These are phyloP conservation scores for Drosophila tropicalis DNA, from an alignment of 1,140 invertebrate genomes.

Conservation along the genomic window DNA sequence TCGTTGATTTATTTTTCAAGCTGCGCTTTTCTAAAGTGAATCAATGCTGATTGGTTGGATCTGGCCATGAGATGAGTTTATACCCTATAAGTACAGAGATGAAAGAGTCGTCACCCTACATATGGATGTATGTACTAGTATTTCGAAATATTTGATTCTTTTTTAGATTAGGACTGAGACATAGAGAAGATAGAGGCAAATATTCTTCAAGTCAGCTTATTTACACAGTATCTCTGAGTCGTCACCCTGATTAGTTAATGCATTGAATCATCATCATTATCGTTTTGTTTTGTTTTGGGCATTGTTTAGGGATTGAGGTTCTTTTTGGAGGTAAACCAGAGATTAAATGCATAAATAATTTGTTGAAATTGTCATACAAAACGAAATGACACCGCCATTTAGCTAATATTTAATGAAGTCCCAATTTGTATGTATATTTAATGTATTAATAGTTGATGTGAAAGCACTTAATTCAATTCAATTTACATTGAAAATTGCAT, in stretches of 20 bases:
- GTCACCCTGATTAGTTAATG: background rate
- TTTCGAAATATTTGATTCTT: too few species aligned
- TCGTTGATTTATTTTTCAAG: constrained; percentile 56
- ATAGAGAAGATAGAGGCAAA: too few species aligned
- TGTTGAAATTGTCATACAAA: constrained; percentile 6
- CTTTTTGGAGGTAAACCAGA: constrained; percentile 22
- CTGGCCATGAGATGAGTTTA: constrained; percentile 39
- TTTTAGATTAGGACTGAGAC: too few species aligned
- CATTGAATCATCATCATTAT: too few species aligned
- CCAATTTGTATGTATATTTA: constrained; percentile 29
- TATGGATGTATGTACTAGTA: background rate
- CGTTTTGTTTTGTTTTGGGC: too few species aligned
- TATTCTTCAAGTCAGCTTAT: background rate
- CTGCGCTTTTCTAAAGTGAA: constrained; percentile 66
- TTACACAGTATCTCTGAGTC: background rate
- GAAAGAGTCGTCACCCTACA: too few species aligned
- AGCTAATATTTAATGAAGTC: constrained; percentile 35
- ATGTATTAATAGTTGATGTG: constrained; percentile 30
- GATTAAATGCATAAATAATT: constrained; percentile 30
- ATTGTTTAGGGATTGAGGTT: constrained; percentile 20
- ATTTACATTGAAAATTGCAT: constrained; percentile 60
- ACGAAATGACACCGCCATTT: background rate
- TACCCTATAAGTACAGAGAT: background rate
- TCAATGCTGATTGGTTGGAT: constrained; percentile 62
- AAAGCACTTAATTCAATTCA: constrained; percentile 62